Conservation (phyloP, 1,140 invertebrate genomes). For the Macrosteles quadrilineatus region DNA sequence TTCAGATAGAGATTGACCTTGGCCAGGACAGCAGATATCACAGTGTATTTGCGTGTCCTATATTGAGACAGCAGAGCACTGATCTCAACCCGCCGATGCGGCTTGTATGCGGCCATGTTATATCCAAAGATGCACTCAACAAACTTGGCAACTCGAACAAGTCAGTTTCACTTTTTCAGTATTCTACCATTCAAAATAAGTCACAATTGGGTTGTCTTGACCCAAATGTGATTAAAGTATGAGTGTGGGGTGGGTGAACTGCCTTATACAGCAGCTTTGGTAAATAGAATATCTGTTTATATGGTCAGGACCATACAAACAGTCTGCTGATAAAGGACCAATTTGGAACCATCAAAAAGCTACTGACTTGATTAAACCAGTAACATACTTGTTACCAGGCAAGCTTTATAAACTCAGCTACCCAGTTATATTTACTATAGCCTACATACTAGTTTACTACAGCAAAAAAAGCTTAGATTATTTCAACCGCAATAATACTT, state of each 20-base stretch:
- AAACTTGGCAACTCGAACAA: slow-evolving; percentile 93
- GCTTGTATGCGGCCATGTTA: slow-evolving; percentile 96
- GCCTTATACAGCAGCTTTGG: not conserved
- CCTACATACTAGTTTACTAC: no score
- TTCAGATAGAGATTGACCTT: slow-evolving; percentile 88
- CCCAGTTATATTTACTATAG: no score
- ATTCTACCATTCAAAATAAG: not conserved
- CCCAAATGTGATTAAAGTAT: not conserved
- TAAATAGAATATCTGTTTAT: no score
- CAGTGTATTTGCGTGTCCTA: slow-evolving; percentile 98
- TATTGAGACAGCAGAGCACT: slow-evolving; percentile 93
- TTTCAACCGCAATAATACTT: no score
- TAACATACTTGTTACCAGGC: no score
- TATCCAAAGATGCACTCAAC: slow-evolving; percentile 93
- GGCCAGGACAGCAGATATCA: slow-evolving; percentile 89
- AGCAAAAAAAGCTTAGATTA: no score
- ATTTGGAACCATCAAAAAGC: no score
- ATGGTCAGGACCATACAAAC: no score
- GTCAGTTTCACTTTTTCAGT: slow-evolving; percentile 56
- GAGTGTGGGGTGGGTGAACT: not conserved
- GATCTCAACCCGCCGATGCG: slow-evolving; percentile 97
- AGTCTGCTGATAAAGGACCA: no score
- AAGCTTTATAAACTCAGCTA: no score
- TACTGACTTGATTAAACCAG: no score
- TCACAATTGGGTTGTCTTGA: no score